A percentile compares a stretch with the other conserved stretches of the same genome.
Evolutionary conservation across 2,888 invertebrate genomes (phyloP).

Genomic region (Sceliomorpha sp.): DNA sequence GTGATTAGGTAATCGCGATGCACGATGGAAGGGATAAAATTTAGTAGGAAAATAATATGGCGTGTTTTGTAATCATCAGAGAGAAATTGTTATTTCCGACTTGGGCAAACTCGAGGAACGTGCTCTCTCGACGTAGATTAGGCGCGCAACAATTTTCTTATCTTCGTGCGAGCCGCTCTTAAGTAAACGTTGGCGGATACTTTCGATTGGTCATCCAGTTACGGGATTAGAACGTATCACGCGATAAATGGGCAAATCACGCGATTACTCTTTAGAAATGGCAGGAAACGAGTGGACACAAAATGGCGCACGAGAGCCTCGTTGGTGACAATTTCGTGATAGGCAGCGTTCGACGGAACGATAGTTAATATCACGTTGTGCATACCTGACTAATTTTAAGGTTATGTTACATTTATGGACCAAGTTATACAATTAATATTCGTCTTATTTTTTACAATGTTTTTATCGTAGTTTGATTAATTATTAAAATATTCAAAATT

Average conservation of each 20-base stretch:
- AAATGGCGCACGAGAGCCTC: no score
- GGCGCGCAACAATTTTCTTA: constrained; percentile 53
- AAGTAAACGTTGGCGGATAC: constrained; percentile 68
- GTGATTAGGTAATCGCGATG: not conserved
- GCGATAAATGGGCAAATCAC: constrained; percentile 62
- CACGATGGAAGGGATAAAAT: constrained; percentile 13
- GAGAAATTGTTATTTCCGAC: constrained; percentile 61
- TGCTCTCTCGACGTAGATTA: constrained; percentile 44
- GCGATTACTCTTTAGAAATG: constrained; percentile 59
- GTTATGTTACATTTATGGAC: no score
- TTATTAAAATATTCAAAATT: no score
- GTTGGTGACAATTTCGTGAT: no score
- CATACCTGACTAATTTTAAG: no score
- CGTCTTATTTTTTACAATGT: no score
- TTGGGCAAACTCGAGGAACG: constrained; percentile 29
- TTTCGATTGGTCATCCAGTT: constrained; percentile 67
- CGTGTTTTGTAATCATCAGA: constrained; percentile 31
- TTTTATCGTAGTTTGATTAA: no score
- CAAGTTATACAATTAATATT: no score
- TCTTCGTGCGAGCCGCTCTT: constrained; percentile 51
- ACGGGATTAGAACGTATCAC: constrained; percentile 61
- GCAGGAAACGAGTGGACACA: constrained; percentile 5
- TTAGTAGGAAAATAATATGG: constrained; percentile 16
- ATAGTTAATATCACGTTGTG: no score
- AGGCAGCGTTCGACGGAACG: no score